Conservation (phyloP, 2,888 invertebrate genomes). For the Chromoteleia sp. region DNA sequence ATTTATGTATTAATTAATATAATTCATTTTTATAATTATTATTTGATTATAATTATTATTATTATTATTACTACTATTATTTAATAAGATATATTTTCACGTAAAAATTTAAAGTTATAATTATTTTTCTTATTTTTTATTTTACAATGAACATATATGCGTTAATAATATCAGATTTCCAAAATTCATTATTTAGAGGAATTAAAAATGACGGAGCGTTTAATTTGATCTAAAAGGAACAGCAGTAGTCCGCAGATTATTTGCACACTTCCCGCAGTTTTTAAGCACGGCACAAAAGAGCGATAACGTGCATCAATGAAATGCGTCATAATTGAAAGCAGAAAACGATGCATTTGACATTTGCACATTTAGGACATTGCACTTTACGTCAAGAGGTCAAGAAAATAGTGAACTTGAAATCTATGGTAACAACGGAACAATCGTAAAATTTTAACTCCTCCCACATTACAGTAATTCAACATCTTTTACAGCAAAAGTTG, state of each 20-base stretch:
- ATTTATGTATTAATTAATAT: too few species aligned
- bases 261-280: constrained; percentile 48
- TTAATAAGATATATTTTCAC: too few species aligned
- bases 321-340: constrained; percentile 41
- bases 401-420: constrained; percentile 23
- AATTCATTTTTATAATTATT: too few species aligned
- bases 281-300: constrained; percentile 42
- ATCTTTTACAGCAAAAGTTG: too few species aligned
- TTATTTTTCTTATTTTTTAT: too few species aligned
- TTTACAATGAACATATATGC: too few species aligned
- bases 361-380: constrained; percentile 54
- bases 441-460: too few species aligned
- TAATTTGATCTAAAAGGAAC: constrained; percentile 45
- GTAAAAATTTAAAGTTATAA: too few species aligned
- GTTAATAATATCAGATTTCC: background rate
- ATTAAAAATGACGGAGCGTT: constrained; percentile 4
- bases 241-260: constrained; percentile 48
- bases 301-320: constrained; percentile 61
- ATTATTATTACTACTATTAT: too few species aligned
- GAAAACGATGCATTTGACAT: constrained; percentile 40
- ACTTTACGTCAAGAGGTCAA: constrained; percentile 51
- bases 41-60: too few species aligned
- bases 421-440: too few species aligned
- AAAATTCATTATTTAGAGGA: background rate
- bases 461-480: too few species aligned